Evolutionary conservation across 2,797 vertebrate species (phyloP).

Genomic region (Sebastes hubbsi): DNA sequence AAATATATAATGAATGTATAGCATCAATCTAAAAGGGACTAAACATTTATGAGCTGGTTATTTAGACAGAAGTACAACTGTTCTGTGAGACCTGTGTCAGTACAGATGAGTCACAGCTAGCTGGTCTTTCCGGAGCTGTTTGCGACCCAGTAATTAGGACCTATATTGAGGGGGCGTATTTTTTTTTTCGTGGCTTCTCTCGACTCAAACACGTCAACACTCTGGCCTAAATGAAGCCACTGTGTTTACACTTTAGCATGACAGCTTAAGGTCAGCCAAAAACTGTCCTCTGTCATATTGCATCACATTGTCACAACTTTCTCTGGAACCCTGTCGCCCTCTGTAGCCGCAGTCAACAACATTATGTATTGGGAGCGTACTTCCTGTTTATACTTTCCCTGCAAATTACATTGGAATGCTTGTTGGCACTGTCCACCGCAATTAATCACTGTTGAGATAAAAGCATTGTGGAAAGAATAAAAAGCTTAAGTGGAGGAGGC

Average conservation of each 20-base stretch:
- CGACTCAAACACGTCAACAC: neutral
- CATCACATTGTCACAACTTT: constrained; percentile 20
- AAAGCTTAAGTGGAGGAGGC: constrained; percentile 2
- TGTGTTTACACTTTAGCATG: constrained; percentile 25
- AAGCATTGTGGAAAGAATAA: constrained; percentile 17
- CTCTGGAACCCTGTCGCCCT: constrained; percentile 8
- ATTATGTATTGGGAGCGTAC: constrained; percentile 21
- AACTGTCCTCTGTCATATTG: constrained; percentile 52
- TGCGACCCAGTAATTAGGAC: constrained; percentile 6
- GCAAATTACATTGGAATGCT: constrained; percentile 62
- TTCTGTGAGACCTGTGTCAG: neutral
- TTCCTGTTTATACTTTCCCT: constrained; percentile 66
- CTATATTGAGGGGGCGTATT: neutral
- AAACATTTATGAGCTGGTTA: neutral
- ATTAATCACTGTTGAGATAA: constrained; percentile 68
- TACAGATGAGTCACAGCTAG: constrained; percentile 13
- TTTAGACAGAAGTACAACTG: neutral
- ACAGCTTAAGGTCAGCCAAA: constrained; percentile 51
- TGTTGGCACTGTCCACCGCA: constrained; percentile 60
- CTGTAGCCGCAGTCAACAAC: constrained; percentile 11
- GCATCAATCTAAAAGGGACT: neutral
- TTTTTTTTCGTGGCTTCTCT: constrained; percentile 7
- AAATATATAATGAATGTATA: neutral
- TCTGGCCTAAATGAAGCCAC: constrained; percentile 32
- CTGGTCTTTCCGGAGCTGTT: constrained; percentile 9